These are phyloP conservation scores for Erpornis zantholeuca DNA, from an alignment of 2,113 vertebrate species.

Conservation along the genomic window DNA sequence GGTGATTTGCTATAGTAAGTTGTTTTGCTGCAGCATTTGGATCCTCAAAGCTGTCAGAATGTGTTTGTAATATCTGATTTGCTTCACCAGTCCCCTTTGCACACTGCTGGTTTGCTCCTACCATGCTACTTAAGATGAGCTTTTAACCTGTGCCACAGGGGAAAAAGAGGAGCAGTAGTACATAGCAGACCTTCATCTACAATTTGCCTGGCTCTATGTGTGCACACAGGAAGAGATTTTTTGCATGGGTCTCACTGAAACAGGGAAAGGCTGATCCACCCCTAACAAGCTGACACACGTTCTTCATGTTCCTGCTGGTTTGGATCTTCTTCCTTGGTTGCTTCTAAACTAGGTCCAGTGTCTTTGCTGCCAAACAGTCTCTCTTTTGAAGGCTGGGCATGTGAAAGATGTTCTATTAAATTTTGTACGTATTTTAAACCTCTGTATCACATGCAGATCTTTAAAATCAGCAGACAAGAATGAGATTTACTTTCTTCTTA, in stretches of 20 bases:
- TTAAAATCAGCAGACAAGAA: not conserved
- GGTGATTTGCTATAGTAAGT: not conserved
- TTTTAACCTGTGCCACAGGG: not conserved
- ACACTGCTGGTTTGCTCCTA: not conserved
- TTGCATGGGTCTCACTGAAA: not conserved
- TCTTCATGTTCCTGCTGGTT: not conserved
- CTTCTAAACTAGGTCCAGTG: not conserved
- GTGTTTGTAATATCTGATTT: not conserved
- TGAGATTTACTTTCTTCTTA: not conserved
- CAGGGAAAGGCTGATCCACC: not conserved
- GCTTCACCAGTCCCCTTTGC: not conserved
- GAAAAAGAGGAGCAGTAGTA: not conserved
- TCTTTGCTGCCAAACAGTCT: not conserved
- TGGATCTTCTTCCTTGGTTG: not conserved
- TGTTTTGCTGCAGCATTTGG: not conserved
- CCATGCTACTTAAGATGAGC: not conserved
- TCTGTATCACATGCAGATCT: not conserved
- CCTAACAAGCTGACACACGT: not conserved
- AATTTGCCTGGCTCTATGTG: rapidly evolving
- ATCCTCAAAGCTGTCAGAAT: not conserved
- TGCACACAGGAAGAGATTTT: not conserved
- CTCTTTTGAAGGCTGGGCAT: not conserved
- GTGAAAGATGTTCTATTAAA: not conserved
- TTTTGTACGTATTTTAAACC: not conserved
- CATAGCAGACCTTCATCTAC: not conserved